phyloP scores from a whole-genome alignment of 2,797 vertebrate genomes.

The Pelodytes ibericus region DNA sequence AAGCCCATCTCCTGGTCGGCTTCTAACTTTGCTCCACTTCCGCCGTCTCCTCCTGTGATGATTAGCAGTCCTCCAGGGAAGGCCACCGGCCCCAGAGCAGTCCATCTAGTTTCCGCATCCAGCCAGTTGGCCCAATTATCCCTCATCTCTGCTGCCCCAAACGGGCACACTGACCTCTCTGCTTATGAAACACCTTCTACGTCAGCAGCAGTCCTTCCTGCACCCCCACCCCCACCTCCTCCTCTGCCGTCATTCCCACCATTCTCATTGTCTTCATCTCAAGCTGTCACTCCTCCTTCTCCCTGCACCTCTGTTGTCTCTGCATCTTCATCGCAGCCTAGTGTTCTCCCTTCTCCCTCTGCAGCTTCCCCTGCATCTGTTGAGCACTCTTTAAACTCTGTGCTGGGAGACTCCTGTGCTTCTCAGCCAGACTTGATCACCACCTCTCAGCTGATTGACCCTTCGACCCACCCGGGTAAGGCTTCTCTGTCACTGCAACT shows the following conservation, averaged over 20 bases:
- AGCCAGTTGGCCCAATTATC: conserved; percentile 83
- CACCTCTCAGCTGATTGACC: conserved; percentile 83
- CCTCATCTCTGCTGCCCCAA: conserved; percentile 79
- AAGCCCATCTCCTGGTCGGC: conserved; percentile 86
- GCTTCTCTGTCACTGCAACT: conserved; percentile 74
- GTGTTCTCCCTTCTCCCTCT: conserved; percentile 97
- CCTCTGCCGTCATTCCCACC: conserved; percentile 73
- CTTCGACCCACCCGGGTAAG: conserved; percentile 91
- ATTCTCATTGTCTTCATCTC: conserved; percentile 68
- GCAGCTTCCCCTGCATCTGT: conserved; percentile 90
- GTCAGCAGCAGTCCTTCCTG: conserved; percentile 77
- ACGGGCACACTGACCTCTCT: conserved; percentile 80
- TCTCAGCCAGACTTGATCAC: conserved; percentile 82
- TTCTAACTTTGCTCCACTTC: conserved; percentile 87
- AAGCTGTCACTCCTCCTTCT: conserved; percentile 71
- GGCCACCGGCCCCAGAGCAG: conserved; percentile 86
- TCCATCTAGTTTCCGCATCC: conserved; percentile 84
- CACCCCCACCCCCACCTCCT: conserved; percentile 70
- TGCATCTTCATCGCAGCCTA: conserved; percentile 92
- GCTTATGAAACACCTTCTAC: conserved; percentile 72
- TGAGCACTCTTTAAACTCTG: conserved; percentile 88
- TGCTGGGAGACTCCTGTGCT: conserved; percentile 84
- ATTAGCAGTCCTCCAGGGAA: conserved; percentile 95
- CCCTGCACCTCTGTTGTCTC: conserved; percentile 80
- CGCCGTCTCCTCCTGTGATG: conserved; percentile 94